Conservation (phyloP, 2,797 vertebrate species). For the Semaprochilodus insignis region DNA sequence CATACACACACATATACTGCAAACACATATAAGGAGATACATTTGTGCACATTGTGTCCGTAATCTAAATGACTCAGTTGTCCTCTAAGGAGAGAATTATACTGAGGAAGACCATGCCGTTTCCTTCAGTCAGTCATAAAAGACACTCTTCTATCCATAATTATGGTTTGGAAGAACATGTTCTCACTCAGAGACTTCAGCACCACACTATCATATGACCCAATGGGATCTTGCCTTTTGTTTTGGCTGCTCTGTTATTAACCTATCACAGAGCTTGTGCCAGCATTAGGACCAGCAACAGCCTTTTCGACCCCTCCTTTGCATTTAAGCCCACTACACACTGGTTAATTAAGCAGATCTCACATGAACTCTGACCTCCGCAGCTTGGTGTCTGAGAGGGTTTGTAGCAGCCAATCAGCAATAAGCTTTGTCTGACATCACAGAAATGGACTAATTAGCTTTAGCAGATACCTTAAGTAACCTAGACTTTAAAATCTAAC, state of each 20-base stretch:
- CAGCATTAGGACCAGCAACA: background rate
- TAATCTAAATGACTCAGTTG: background rate
- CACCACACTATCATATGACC: background rate
- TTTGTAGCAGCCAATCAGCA: conserved; percentile 26
- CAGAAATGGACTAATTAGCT: background rate
- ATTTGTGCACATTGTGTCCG: background rate
- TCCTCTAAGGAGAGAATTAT: background rate
- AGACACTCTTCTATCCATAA: conserved; percentile 9
- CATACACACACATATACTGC: background rate
- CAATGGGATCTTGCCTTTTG: background rate
- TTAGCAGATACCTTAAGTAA: background rate
- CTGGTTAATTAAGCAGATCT: conserved; percentile 48
- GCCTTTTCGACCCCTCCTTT: background rate
- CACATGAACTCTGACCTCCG: conserved; percentile 39
- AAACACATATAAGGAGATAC: background rate
- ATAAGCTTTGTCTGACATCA: background rate
- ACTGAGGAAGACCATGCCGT: background rate
- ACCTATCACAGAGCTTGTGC: conserved; percentile 7
- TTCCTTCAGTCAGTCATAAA: background rate
- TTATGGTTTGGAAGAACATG: background rate
- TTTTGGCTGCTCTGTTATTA: conserved; percentile 27
- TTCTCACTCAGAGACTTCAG: background rate
- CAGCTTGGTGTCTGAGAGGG: conserved; percentile 9
- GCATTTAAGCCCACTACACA: conserved; percentile 24
- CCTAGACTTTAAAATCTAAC: background rate